These are phyloP conservation scores for Gadus chalcogrammus DNA, from an alignment of 2,113 vertebrate species.

Conservation along the genomic window DNA sequence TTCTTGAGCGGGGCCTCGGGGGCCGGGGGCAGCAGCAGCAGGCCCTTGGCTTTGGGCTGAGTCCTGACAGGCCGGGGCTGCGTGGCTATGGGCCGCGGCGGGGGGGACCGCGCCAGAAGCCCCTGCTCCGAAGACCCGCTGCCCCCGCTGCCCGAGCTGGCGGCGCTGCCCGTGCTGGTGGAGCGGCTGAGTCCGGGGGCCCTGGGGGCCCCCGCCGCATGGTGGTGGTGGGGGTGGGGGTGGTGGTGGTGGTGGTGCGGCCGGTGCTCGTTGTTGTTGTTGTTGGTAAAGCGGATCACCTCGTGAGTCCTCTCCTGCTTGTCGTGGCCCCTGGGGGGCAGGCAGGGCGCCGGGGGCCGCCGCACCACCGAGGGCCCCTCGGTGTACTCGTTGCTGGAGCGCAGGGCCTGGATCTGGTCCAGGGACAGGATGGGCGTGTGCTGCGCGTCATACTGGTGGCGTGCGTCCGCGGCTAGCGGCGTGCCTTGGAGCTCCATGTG, in stretches of 20 bases:
- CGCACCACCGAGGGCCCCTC: constrained; percentile 85
- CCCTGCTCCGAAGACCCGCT: constrained; percentile 89
- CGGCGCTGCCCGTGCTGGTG: constrained; percentile 90
- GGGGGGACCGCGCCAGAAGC: constrained; percentile 81
- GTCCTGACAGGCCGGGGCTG: constrained; percentile 76
- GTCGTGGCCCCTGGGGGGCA: constrained; percentile 77
- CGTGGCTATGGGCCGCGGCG: constrained; percentile 56
- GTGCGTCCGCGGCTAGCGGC: constrained; percentile 79
- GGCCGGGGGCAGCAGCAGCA: constrained; percentile 46
- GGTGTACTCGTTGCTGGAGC: constrained; percentile 94
- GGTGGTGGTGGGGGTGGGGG: neutral
- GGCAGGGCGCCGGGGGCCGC: constrained; percentile 76
- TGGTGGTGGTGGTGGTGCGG: constrained; percentile 1
- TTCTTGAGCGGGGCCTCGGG: constrained; percentile 82
- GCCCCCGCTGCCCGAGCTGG: constrained; percentile 85
- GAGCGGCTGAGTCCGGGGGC: constrained; percentile 86
- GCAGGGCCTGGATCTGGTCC: constrained; percentile 95
- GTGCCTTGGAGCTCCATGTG: constrained; percentile 96
- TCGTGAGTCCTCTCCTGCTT: constrained; percentile 96
- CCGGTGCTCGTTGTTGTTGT: constrained; percentile 87
- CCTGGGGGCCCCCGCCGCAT: constrained; percentile 51
- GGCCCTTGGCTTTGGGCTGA: constrained; percentile 82
- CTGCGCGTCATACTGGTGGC: constrained; percentile 81
- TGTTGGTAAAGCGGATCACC: constrained; percentile 90
- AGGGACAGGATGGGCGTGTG: constrained; percentile 86